Conservation (phyloP, 2,888 invertebrate species). For the Auanema freiburgensis region DNA sequence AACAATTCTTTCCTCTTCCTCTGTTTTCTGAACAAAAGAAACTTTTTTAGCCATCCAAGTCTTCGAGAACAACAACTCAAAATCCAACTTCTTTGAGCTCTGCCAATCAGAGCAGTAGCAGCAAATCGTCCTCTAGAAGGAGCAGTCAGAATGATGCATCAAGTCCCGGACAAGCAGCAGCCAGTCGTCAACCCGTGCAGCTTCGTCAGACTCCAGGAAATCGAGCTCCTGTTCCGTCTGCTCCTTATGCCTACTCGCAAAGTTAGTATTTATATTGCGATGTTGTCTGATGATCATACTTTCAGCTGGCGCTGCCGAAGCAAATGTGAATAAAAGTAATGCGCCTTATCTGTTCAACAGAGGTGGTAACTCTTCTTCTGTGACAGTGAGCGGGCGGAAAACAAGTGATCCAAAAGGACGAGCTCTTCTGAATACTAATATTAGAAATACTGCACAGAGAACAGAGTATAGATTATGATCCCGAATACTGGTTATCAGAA, state of each 20-base stretch:
- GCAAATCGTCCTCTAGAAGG: conserved; percentile 25
- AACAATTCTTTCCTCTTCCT: background rate
- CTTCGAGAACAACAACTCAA: conserved; percentile 20
- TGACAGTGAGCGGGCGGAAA: conserved; percentile 30
- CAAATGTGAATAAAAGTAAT: background rate
- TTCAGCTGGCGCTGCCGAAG: background rate
- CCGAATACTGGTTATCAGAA: no score
- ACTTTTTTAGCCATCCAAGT: conserved; percentile 42
- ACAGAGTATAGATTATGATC: no score
- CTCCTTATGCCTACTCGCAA: background rate
- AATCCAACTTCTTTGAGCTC: conserved; percentile 27
- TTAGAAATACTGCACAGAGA: conserved; percentile 7
- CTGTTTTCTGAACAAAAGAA: background rate
- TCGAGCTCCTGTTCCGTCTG: background rate
- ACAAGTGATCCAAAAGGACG: conserved; percentile 40
- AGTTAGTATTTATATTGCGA: background rate
- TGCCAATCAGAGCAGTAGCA: conserved; percentile 16
- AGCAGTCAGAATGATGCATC: conserved; percentile 36
- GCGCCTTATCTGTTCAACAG: conserved; percentile 14
- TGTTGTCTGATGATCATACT: background rate
- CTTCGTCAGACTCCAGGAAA: background rate
- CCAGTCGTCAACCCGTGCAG: conserved; percentile 15
- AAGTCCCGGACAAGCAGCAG: conserved; percentile 38
- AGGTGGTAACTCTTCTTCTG: conserved; percentile 20
- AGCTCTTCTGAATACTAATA: conserved; percentile 30